phyloP scores from a whole-genome alignment of 2,888 invertebrate species.

The Caradrina kadenii region DNA sequence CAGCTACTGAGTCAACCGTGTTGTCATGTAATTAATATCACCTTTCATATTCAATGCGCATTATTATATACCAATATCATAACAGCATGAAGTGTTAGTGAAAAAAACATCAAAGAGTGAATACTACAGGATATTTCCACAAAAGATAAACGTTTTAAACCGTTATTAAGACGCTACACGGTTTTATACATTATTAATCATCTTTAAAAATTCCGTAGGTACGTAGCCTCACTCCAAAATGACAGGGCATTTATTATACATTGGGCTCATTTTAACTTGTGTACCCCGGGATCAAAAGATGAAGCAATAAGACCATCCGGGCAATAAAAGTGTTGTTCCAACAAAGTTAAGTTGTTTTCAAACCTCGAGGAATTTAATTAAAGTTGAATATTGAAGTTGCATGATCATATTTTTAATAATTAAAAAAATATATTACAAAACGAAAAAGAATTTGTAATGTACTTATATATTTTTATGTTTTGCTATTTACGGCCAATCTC shows the following conservation, averaged over 20 bases:
- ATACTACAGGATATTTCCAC: background rate
- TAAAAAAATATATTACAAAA: background rate
- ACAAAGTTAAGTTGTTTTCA: slow-evolving; percentile 1
- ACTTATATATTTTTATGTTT: too few species aligned
- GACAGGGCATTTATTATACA: slow-evolving; percentile 22
- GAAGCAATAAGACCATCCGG: slow-evolving; percentile 13
- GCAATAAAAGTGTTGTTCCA: slow-evolving; percentile 15
- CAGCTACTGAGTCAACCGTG: too few species aligned
- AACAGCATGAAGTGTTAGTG: background rate
- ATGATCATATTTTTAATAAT: background rate
- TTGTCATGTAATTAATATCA: background rate
- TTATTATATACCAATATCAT: background rate
- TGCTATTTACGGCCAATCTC: too few species aligned
- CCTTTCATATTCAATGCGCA: background rate
- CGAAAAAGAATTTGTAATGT: too few species aligned
- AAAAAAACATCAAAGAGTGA: background rate
- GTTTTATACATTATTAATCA: background rate
- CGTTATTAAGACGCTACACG: background rate
- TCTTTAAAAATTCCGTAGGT: slow-evolving; percentile 2
- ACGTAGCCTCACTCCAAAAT: slow-evolving; percentile 7
- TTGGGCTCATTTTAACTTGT: slow-evolving; percentile 12
- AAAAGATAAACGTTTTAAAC: background rate
- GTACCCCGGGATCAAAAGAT: slow-evolving; percentile 24
- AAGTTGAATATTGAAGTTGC: slow-evolving; percentile 3
- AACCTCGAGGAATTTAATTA: slow-evolving; percentile 22